Base-by-base conservation (phyloP, 2,888 invertebrate species). In the Sinotaia quadrata region DNA sequence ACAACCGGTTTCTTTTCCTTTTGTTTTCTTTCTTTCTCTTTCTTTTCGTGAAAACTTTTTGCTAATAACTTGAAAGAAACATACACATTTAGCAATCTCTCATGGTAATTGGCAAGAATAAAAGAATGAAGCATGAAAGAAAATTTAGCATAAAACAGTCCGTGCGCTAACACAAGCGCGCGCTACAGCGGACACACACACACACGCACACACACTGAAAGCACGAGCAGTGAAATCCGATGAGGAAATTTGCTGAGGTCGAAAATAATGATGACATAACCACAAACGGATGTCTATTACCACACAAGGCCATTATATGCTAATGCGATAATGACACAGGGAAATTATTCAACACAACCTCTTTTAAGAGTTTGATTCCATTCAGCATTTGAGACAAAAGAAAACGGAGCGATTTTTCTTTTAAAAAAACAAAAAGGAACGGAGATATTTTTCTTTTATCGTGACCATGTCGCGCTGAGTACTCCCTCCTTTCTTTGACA, bases 261-360 rank as follows among this genome's bases (percentile, higher is more conserved):
- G 54, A 54, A 54, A 54, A 54, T 52, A 56, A 27, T 29, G 56
- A 56, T 54, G 41, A 34, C 44, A 56, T 56, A 41, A 47, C 56
- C 65, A 47, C 52, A 44, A 33, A 56, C 37, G 65, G 56, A 56
- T 41, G 54, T 37, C 37, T 41, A 65, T 65, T 65, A 65, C 41
- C 47, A 56, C 41, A 33, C 44, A 52, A 52, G 41, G 24, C 65
- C 54, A 54, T 31, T 65, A 52, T 56, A 33, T 49, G 56, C 37
- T 41, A 41, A 41, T 37, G 37, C 36, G 36, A 24, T 65, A 37
- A 52, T 31, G 18, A 21, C 44, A 56, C 44, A 52, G 54, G 31
- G 44, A 27, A 49, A 31, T 44, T 27, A 47, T n/a, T 49, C 61
- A 31, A 51, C 29, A 61, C 33, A 49, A 10, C 18, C 41, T 41